Evolutionary conservation across 2,888 invertebrate species (phyloP).

Genomic region (Hymenopus coronatus): DNA sequence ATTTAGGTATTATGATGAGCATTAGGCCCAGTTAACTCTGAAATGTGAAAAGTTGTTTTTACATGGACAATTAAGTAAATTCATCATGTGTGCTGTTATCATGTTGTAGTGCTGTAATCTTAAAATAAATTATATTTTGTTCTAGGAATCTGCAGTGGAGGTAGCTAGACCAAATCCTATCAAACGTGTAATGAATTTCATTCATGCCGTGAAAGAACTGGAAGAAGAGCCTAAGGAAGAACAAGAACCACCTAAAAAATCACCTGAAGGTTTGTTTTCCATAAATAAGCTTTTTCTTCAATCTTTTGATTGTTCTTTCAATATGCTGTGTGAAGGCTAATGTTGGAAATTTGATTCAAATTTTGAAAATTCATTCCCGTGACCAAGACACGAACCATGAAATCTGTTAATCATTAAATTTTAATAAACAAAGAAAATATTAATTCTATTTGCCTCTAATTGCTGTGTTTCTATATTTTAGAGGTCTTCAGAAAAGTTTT

Average conservation of each 20-base stretch:
- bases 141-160: constrained; percentile 55
- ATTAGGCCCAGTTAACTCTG: too few species aligned
- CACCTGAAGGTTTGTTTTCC: constrained; percentile 61
- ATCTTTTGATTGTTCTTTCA: background rate
- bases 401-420: background rate
- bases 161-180: constrained; percentile 68
- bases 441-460: background rate
- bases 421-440: background rate
- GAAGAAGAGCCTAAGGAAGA: constrained; percentile 74
- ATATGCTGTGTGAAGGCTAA: background rate
- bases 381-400: too few species aligned
- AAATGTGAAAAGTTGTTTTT: too few species aligned
- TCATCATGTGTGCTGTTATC: too few species aligned
- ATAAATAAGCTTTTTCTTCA: background rate
- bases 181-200: constrained; percentile 77
- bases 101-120: too few species aligned
- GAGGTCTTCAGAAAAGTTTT: constrained; percentile 88
- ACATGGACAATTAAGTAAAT: too few species aligned
- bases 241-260: constrained; percentile 70
- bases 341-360: background rate
- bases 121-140: background rate
- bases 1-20: too few species aligned
- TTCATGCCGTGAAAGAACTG: constrained; percentile 84
- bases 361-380: background rate
- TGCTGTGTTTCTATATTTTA: constrained; percentile 38